Conservation (phyloP, 2,113 vertebrate species). For the Oxygymnocypris stewartii region DNA sequence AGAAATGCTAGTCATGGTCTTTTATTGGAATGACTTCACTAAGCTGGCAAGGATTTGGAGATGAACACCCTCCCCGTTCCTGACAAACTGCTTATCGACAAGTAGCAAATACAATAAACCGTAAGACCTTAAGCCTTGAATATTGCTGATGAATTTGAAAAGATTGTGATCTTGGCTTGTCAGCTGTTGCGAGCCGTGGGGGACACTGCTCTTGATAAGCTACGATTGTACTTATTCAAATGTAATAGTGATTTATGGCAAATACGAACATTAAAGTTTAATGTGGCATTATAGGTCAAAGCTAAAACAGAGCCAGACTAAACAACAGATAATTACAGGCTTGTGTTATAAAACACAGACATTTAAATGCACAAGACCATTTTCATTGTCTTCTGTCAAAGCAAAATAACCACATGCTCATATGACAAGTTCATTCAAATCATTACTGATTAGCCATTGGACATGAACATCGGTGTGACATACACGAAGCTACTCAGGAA, state of each 20-base stretch:
- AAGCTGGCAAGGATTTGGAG: constrained; percentile 25
- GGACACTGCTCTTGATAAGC: constrained; percentile 31
- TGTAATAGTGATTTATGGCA: neutral
- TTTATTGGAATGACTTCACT: constrained; percentile 32
- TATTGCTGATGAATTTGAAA: constrained; percentile 45
- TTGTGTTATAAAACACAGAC: neutral
- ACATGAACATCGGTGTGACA: constrained; percentile 9
- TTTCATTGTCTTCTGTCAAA: neutral
- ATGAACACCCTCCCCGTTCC: constrained; percentile 6
- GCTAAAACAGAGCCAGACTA: neutral
- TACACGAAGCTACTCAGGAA: constrained; percentile 9
- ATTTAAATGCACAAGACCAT: neutral
- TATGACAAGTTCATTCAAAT: constrained; percentile 32
- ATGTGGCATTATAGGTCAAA: neutral
- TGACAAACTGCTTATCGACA: constrained; percentile 35
- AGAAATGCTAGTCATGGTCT: constrained; percentile 29
- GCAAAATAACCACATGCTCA: constrained; percentile 1
- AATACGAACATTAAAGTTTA: neutral
- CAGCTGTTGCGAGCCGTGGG: neutral
- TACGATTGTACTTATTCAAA: constrained; percentile 10
- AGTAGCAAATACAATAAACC: constrained; percentile 34
- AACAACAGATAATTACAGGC: neutral
- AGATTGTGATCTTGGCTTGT: constrained; percentile 35
- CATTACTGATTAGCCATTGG: constrained; percentile 6
- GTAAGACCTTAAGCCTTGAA: constrained; percentile 44